Conservation (phyloP, 2,113 vertebrate species). For the Apodemus speciosus region DNA sequence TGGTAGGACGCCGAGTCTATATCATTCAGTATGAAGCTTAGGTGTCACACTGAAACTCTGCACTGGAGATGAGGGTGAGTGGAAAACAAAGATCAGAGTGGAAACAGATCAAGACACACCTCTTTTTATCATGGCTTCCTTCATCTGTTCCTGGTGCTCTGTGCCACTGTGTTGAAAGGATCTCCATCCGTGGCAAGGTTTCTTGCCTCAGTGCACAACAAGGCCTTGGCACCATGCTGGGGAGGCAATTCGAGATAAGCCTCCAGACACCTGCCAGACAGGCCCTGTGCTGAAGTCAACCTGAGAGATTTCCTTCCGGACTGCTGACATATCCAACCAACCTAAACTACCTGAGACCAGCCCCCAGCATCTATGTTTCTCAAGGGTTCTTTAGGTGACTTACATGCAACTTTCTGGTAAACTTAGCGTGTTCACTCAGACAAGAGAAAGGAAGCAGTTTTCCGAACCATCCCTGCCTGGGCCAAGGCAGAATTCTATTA, state of each 20-base stretch:
- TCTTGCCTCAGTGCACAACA: background rate
- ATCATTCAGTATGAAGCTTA: conserved; percentile 12
- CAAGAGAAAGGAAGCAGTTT: background rate
- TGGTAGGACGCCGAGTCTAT: no score
- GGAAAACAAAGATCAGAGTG: background rate
- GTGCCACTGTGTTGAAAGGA: background rate
- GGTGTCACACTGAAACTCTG: background rate
- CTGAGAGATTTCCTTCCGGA: background rate
- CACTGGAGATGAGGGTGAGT: background rate
- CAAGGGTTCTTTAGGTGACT: background rate
- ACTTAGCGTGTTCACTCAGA: background rate
- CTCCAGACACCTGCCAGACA: background rate
- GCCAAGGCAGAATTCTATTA: conserved; percentile 1
- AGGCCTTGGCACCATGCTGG: background rate
- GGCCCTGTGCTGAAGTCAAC: background rate
- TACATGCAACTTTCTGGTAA: background rate
- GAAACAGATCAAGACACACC: background rate
- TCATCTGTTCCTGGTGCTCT: background rate
- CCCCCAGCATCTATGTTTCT: background rate
- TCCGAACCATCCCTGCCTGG: background rate
- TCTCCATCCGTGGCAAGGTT: background rate
- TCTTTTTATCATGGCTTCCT: background rate
- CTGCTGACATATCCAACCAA: background rate
- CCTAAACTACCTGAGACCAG: background rate
- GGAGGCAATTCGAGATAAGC: background rate